phyloP scores from a whole-genome alignment of 2,113 vertebrate genomes.

The Chinchilla lanigera region DNA sequence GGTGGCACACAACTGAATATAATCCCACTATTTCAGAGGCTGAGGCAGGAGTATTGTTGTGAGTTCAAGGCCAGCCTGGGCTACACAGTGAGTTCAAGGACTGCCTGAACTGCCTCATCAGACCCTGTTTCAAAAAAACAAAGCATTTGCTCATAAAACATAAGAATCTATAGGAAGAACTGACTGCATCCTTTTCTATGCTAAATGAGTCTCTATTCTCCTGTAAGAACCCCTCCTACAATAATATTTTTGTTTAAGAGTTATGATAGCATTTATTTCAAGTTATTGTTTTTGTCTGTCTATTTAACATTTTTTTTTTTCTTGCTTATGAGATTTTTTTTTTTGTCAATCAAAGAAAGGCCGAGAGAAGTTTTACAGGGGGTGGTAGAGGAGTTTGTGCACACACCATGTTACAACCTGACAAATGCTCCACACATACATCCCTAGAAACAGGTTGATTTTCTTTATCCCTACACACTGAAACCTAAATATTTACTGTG shows the following conservation, averaged over 20 bases:
- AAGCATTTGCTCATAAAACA: not conserved
- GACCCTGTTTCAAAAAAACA: not conserved
- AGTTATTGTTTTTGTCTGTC: not conserved
- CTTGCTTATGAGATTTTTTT: not conserved
- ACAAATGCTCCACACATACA: constrained; percentile 20
- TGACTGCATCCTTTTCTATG: not conserved
- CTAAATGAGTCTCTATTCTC: not conserved
- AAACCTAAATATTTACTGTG: constrained; percentile 84
- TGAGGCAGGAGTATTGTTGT: not conserved
- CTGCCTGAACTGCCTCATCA: not conserved
- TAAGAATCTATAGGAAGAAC: not conserved
- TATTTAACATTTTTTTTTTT: constrained; percentile 2
- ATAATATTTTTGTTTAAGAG: constrained; percentile 30
- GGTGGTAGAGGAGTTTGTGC: not conserved
- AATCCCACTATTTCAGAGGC: not conserved
- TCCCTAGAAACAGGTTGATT: constrained; percentile 79
- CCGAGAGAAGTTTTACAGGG: not conserved
- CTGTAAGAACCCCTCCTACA: constrained; percentile 18
- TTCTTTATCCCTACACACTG: constrained; percentile 68
- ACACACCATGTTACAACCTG: constrained; percentile 29
- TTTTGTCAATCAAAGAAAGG: constrained; percentile 57
- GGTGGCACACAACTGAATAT: not conserved
- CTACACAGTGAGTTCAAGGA: not conserved
- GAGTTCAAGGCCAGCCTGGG: not conserved
- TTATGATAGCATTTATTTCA: constrained; percentile 29